phyloP scores from a whole-genome alignment of 2,888 invertebrate genomes.

The Agriopis marginaria region DNA sequence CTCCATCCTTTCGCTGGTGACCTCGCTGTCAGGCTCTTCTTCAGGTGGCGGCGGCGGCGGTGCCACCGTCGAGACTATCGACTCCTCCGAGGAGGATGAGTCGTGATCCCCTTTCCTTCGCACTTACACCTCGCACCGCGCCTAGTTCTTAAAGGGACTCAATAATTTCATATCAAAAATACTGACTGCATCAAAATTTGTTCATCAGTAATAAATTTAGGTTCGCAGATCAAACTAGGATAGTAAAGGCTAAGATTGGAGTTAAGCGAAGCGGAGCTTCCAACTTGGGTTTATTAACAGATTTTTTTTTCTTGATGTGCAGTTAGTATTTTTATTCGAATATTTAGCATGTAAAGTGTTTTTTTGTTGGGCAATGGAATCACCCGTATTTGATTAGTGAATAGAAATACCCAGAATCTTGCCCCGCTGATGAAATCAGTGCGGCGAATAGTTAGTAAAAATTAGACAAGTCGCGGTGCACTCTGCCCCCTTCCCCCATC shows the following conservation, averaged over 20 bases:
- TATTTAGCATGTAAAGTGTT: background rate
- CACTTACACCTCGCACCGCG: constrained; percentile 1
- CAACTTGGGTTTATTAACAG: background rate
- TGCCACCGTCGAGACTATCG: constrained; percentile 74
- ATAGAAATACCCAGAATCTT: constrained; percentile 3
- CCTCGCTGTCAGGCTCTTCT: constrained; percentile 79
- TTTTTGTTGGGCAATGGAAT: background rate
- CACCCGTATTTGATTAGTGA: background rate
- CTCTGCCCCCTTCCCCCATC: background rate
- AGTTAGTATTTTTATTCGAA: background rate
- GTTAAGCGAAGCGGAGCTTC: background rate
- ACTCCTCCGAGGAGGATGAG: constrained; percentile 80
- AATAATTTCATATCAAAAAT: background rate
- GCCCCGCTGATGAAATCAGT: constrained; percentile 21
- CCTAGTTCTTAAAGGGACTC: background rate
- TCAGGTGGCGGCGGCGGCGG: constrained; percentile 75
- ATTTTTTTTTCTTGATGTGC: background rate
- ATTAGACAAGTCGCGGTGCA: background rate
- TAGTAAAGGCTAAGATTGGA: background rate
- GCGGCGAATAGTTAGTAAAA: constrained; percentile 19
- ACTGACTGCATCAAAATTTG: background rate
- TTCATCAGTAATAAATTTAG: background rate
- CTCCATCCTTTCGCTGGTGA: constrained; percentile 79
- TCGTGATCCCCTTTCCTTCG: constrained; percentile 59
- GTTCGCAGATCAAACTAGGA: background rate